Evolutionary conservation across 2,888 invertebrate species (phyloP).

Genomic region (Epinotia bilunana): DNA sequence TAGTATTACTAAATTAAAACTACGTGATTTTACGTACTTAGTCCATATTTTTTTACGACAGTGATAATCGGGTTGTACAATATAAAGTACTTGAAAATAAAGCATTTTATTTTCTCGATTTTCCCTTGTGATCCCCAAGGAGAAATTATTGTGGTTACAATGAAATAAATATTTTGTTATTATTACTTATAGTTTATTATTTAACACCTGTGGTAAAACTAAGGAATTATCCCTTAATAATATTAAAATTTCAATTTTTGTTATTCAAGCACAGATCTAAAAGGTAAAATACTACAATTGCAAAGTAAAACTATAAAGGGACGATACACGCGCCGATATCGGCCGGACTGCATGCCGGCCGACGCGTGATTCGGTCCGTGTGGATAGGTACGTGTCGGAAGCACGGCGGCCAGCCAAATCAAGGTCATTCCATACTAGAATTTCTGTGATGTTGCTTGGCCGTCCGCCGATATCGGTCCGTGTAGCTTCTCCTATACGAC

Average conservation of each 20-base stretch:
- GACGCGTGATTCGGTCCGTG: no score
- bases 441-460: no score
- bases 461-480: no score
- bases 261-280: neutral
- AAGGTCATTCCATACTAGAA: no score
- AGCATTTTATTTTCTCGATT: conserved; percentile 40
- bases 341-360: no score
- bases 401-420: no score
- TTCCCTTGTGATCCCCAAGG: conserved; percentile 20
- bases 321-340: no score
- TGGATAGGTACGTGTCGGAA: no score
- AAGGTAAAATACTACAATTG: no score
- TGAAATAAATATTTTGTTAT: conserved; percentile 42
- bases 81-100: conserved; percentile 68
- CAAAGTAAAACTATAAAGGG: no score
- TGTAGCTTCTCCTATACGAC: no score
- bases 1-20: conserved; percentile 82
- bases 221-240: neutral
- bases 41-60: conserved; percentile 77
- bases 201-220: neutral
- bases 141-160: conserved; percentile 24
- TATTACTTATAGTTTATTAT: conserved; percentile 31
- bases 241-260: neutral
- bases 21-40: conserved; percentile 72
- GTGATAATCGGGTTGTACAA: conserved; percentile 81